A percentile compares a stretch with the other conserved stretches of the same genome.
Conservation (phyloP, 2,113 vertebrate species). For the Cyprinodon variegatus region DNA sequence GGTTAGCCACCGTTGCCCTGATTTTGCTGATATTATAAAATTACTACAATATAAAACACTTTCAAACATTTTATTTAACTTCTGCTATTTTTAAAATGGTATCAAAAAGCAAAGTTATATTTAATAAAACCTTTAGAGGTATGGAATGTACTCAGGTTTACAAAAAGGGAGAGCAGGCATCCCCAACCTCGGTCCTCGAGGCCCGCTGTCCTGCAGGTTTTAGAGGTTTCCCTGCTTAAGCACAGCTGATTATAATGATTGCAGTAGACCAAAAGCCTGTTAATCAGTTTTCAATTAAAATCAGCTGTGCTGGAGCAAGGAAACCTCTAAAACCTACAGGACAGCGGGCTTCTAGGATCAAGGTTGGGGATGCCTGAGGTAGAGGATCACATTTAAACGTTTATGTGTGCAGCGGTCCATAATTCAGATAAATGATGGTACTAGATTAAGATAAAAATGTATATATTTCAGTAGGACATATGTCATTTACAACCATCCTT, state of each 20-base stretch:
- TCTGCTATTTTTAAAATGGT: neutral
- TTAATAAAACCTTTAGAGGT: neutral
- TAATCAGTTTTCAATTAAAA: no score
- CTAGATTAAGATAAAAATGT: neutral
- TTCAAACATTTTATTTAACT: neutral
- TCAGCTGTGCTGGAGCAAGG: no score
- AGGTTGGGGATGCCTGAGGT: no score
- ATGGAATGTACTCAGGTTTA: neutral
- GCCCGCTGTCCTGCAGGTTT: no score
- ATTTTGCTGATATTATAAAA: neutral
- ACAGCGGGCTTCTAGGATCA: no score
- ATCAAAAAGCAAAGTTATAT: neutral
- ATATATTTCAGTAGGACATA: neutral
- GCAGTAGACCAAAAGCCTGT: no score
- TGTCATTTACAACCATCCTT: neutral
- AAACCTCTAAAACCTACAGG: no score
- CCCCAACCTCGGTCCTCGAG: no score
- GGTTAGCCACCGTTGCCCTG: slow-evolving; percentile 23
- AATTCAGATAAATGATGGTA: neutral
- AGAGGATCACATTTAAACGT: neutral
- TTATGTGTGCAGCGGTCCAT: neutral
- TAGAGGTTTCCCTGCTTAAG: no score
- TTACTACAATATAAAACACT: neutral
- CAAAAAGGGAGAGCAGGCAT: no score
- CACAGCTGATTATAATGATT: no score